Evolutionary conservation across 2,113 vertebrate species (phyloP).

Genomic region (Syrrhaptes paradoxus): DNA sequence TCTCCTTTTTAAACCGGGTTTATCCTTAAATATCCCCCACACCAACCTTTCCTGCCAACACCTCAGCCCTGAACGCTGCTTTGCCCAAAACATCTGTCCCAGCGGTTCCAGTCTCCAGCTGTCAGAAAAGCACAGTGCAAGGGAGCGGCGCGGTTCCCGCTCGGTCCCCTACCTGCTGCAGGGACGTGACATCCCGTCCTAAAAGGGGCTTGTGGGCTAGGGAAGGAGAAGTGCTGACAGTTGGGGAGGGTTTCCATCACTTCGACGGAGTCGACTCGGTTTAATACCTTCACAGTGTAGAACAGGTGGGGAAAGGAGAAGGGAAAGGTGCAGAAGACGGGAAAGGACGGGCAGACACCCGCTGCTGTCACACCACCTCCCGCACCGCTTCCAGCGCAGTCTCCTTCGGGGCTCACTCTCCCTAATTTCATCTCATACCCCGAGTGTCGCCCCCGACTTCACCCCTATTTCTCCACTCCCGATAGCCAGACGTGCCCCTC

Average conservation of each 20-base stretch:
- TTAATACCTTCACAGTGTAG: background rate
- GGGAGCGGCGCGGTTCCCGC: background rate
- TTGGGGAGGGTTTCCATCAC: background rate
- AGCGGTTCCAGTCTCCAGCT: rapidly evolving
- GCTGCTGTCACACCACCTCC: background rate
- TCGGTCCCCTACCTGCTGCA: background rate
- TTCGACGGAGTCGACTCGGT: no score
- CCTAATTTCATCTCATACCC: background rate
- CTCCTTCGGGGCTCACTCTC: no score
- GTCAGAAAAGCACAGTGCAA: no score
- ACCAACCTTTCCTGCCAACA: background rate
- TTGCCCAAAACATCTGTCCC: no score
- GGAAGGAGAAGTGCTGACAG: background rate
- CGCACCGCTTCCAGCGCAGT: background rate
- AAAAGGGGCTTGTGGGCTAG: no score
- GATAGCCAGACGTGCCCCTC: background rate
- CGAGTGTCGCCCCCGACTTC: background rate
- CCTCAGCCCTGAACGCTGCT: background rate
- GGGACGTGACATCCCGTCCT: background rate
- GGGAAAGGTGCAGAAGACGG: background rate
- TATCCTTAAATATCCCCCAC: background rate
- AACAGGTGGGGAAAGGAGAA: background rate
- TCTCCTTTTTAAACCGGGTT: background rate
- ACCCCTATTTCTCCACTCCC: background rate
- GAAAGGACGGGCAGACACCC: background rate